phyloP scores from a whole-genome alignment of 1,140 invertebrate genomes.

The Scaptomyza pallida region DNA sequence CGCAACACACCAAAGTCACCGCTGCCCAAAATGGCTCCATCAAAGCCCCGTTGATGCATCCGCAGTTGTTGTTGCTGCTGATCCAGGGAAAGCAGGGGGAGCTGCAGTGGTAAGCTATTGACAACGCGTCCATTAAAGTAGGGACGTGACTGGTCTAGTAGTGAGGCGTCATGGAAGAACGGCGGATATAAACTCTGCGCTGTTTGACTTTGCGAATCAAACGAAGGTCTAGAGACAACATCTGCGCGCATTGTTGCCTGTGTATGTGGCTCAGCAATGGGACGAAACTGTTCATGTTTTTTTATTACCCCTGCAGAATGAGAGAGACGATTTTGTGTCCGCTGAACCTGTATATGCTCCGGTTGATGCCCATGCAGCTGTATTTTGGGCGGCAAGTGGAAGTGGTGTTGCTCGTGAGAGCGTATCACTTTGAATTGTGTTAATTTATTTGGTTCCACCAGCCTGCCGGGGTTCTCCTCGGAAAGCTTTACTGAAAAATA shows the following conservation, averaged over 20 bases:
- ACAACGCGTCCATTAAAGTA: slow-evolving; percentile 63
- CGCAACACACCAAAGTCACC: slow-evolving; percentile 95
- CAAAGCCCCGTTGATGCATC: slow-evolving; percentile 64
- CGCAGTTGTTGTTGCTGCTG: slow-evolving; percentile 49
- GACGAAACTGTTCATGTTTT: slow-evolving; percentile 65
- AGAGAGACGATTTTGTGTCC: slow-evolving; percentile 41
- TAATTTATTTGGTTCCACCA: slow-evolving; percentile 83
- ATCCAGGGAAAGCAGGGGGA: slow-evolving; percentile 42
- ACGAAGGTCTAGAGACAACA: background rate
- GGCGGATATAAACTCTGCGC: slow-evolving; percentile 83
- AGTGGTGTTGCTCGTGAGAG: slow-evolving; percentile 75
- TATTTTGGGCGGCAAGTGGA: slow-evolving; percentile 72
- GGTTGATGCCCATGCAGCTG: slow-evolving; percentile 45
- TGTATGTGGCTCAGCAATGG: slow-evolving; percentile 57
- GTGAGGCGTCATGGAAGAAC: slow-evolving; percentile 80
- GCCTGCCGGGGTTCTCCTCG: slow-evolving; percentile 80
- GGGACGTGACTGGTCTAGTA: slow-evolving; percentile 79
- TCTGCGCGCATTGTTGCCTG: slow-evolving; percentile 56
- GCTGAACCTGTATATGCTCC: slow-evolving; percentile 19
- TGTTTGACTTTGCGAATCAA: slow-evolving; percentile 75
- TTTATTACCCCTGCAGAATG: slow-evolving; percentile 36
- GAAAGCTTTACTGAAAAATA: slow-evolving; percentile 72
- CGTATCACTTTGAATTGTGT: slow-evolving; percentile 72
- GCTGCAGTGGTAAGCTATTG: slow-evolving; percentile 46
- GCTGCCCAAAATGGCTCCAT: slow-evolving; percentile 88